Conservation (phyloP, 2,888 invertebrate species). For the Amiota mariae region DNA sequence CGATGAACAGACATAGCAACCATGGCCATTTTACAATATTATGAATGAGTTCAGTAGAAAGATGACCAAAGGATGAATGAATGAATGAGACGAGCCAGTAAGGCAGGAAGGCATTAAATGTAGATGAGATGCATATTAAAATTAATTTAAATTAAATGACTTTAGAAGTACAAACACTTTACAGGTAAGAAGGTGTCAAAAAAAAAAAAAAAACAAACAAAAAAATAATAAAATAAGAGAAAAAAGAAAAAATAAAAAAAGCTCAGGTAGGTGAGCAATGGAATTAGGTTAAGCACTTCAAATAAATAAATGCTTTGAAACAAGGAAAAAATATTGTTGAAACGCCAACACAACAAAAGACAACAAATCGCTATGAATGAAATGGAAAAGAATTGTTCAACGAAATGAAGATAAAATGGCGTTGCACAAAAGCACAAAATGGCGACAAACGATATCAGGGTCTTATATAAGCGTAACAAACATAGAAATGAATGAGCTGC, state of each 20-base stretch:
- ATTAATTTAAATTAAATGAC: constrained; percentile 5
- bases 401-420: constrained; percentile 30
- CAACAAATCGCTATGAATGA: neutral
- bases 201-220: too few species aligned
- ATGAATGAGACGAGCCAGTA: too few species aligned
- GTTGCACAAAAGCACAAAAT: constrained; percentile 21
- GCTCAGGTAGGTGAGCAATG: neutral
- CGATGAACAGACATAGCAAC: neutral
- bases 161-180: neutral
- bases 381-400: constrained; percentile 4
- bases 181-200: neutral
- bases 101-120: too few species aligned
- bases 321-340: neutral
- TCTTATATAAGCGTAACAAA: constrained; percentile 14
- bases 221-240: too few species aligned
- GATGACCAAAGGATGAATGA: too few species aligned
- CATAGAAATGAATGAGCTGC: neutral
- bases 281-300: neutral
- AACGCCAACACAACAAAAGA: neutral
- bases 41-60: too few species aligned
- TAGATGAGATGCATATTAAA: neutral
- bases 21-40: neutral
- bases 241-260: too few species aligned
- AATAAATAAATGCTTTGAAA: neutral
- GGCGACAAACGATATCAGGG: constrained; percentile 24